Base-by-base conservation (phyloP, 2,888 invertebrate genomes). In the Idaea dimidiata region DNA sequence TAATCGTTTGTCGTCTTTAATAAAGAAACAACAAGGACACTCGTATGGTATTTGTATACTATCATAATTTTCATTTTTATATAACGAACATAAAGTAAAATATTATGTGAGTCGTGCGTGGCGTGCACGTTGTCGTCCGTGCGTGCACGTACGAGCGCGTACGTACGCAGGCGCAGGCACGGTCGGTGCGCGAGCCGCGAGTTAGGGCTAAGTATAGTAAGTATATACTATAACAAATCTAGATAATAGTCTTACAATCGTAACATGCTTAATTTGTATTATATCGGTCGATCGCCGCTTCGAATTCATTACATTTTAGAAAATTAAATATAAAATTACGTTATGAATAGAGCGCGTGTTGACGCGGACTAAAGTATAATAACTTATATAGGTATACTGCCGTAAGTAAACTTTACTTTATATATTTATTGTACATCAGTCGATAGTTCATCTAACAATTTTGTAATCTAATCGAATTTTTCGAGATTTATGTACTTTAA, bases 61-160 rank as follows among this genome's bases (percentile, higher is more conserved):
- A 93, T 93, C 92, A 92, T 93, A 93, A 93, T 90, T 92, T 91
- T 90, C 84, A 84, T 89, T 91, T 91, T 89, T 90, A 90, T 91
- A 91, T 86, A 86, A 85, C 84, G 88, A 88, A 89, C 87, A 86
- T 88, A 89, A 87, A 86, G 83, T 83, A 83, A 77, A 78, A 72
- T 78, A 81, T 72, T 78, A 81, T 72, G 67, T 72, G 74, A 75
- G 72, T 79, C 68, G 80, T 76, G 72, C 58, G 69, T 62, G 43
- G 72, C 58, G 69, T 62, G 43, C 43, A 43, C 43, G 43, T 14
- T 10, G 43, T 8, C 43, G 43, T 43, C 14, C 14, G 8, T 14
- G 8, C 2, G 43, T 33, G 14, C 43, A 32, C 32, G 43, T 33
- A 33, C 14, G 33, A 10, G 14, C 68, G 17, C 66, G 61, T 61